Conservation (phyloP, 2,113 vertebrate species). For the Apteryx owenii region DNA sequence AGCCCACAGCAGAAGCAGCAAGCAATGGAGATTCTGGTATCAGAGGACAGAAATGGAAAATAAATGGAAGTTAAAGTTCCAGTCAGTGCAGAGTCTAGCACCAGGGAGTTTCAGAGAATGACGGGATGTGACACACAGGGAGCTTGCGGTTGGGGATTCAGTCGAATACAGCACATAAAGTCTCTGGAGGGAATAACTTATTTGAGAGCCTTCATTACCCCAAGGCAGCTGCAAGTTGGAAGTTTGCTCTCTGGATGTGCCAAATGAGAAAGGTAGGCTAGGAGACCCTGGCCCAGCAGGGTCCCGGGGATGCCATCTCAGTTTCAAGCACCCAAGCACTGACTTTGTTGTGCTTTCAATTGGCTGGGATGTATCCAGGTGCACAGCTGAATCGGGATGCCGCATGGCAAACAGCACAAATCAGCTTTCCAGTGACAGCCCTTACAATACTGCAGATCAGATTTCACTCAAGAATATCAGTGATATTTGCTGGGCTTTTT, state of each 20-base stretch:
- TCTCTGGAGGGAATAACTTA: neutral
- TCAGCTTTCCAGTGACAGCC: neutral
- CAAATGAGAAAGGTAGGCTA: rapidly evolving
- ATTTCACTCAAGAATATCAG: neutral
- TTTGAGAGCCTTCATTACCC: rapidly evolving
- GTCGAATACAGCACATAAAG: neutral
- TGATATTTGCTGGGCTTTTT: neutral
- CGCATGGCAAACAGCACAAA: neutral
- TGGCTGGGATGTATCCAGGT: neutral
- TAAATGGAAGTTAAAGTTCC: neutral
- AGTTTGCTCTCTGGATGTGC: neutral
- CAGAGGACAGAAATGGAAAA: neutral
- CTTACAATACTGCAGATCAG: neutral
- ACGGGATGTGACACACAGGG: neutral
- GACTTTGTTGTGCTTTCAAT: neutral
- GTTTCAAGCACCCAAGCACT: rapidly evolving
- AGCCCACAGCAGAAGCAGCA: neutral
- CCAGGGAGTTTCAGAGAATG: neutral
- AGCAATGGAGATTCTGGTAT: neutral
- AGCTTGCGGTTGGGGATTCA: neutral
- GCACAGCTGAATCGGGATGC: neutral
- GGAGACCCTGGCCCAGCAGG: neutral
- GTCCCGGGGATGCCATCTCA: neutral
- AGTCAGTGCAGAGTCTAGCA: neutral
- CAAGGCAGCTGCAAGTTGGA: neutral